These are phyloP conservation scores for Euplagia quadripunctaria DNA, from an alignment of 2,888 invertebrate genomes.

Conservation along the genomic window DNA sequence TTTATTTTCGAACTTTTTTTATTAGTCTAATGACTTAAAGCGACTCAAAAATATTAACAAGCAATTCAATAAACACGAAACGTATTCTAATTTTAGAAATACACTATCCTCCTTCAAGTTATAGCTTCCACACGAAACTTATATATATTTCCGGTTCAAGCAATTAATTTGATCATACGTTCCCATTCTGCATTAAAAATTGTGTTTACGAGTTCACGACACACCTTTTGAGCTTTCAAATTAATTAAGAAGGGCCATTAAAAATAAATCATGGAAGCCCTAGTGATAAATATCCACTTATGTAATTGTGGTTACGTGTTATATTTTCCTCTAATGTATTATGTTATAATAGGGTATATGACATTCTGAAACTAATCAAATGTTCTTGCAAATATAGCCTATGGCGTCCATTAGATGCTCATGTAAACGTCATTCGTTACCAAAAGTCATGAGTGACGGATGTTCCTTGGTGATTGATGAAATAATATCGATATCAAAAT, in stretches of 20 bases:
- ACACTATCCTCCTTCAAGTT: background rate
- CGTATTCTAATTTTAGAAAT: conserved; percentile 1
- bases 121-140: background rate
- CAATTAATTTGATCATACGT: conserved; percentile 22
- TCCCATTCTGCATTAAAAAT: conserved; percentile 16
- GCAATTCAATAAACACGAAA: conserved; percentile 9
- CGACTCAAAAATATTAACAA: background rate
- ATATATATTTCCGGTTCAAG: conserved; percentile 9
- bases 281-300: conserved; percentile 46
- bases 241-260: conserved; percentile 37
- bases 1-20: too few relatives aligned
- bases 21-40: background rate
- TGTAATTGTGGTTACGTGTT: conserved; percentile 41
- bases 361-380: background rate
- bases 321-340: conserved; percentile 1
- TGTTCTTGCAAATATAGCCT: too few relatives aligned
- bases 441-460: too few relatives aligned
- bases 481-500: too few relatives aligned
- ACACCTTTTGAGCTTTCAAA: conserved; percentile 41
- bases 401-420: too few relatives aligned
- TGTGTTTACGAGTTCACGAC: conserved; percentile 9
- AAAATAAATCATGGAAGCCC: conserved; percentile 47
- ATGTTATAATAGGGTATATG: background rate
- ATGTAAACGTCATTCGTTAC: too few relatives aligned
- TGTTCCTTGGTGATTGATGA: too few relatives aligned